Evolutionary conservation across 2,888 invertebrate species (phyloP).

Genomic region (Myopa tessellatipennis): DNA sequence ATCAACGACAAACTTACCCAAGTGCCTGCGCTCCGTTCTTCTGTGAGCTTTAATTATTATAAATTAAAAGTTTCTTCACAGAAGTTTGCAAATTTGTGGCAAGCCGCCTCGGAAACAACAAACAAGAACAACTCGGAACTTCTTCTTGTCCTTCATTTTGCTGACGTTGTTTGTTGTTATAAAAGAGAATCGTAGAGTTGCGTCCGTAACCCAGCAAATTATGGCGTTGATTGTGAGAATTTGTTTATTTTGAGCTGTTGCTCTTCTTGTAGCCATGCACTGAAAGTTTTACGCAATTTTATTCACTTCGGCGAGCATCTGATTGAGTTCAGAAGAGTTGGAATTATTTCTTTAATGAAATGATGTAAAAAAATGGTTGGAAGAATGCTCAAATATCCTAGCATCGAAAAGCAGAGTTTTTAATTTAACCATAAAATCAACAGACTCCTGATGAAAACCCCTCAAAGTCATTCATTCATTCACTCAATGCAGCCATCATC

Average conservation of each 20-base stretch:
- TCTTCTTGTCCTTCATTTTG: not conserved
- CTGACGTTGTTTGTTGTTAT: not conserved
- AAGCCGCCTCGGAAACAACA: not conserved
- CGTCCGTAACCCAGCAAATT: no score
- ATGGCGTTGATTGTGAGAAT: not conserved
- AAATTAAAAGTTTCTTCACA: slow-evolving; percentile 10
- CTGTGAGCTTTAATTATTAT: slow-evolving; percentile 1
- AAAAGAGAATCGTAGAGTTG: not conserved
- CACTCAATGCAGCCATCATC: not conserved
- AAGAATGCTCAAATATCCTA: not conserved
- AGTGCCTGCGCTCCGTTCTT: not conserved
- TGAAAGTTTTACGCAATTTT: slow-evolving; percentile 26
- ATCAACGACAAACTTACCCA: not conserved
- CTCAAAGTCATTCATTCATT: not conserved
- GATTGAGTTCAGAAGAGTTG: slow-evolving; percentile 17
- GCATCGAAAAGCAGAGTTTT: not conserved
- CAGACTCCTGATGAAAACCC: not conserved
- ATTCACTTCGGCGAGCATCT: slow-evolving; percentile 20
- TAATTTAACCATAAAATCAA: not conserved
- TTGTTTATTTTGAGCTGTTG: slow-evolving; percentile 1
- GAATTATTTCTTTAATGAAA: not conserved
- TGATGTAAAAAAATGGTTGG: not conserved
- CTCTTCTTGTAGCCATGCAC: not conserved
- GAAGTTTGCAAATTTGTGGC: slow-evolving; percentile 14
- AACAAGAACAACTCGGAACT: not conserved